Percentiles rank a stretch among this genome's conserved stretches.
Conservation (phyloP, 2,888 invertebrate species). For the Epicampocera succincta region DNA sequence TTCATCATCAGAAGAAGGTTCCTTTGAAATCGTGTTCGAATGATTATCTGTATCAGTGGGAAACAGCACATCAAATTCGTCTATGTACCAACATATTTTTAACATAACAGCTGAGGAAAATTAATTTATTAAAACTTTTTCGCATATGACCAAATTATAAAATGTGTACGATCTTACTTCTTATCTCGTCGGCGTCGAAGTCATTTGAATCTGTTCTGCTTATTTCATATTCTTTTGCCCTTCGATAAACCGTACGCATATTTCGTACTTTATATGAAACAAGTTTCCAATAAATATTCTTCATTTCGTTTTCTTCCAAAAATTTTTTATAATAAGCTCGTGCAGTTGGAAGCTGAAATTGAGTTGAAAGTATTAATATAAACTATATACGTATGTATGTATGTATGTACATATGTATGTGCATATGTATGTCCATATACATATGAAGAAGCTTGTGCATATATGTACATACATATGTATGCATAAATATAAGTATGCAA, state of each 20-base stretch:
- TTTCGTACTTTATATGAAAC: constrained; percentile 46
- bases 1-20: constrained; percentile 39
- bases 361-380: not conserved
- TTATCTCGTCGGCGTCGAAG: constrained; percentile 2
- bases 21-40: not conserved
- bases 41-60: constrained; percentile 20
- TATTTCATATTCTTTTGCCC: constrained; percentile 53
- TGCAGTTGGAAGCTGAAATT: constrained; percentile 46
- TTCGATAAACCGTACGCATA: constrained; percentile 49
- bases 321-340: constrained; percentile 45
- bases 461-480: too few species aligned
- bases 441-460: too few species aligned
- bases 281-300: constrained; percentile 44
- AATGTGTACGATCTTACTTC: constrained; percentile 3
- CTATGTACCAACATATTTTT: constrained; percentile 56
- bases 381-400: too few species aligned
- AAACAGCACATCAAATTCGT: constrained; percentile 50
- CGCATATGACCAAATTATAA: too few species aligned
- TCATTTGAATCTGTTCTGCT: constrained; percentile 13
- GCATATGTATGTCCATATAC: too few species aligned
- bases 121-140: too few species aligned
- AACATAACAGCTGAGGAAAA: constrained; percentile 27
- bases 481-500: too few species aligned
- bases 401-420: too few species aligned
- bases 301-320: constrained; percentile 36